These are phyloP conservation scores for Actenoides hombroni DNA, from an alignment of 2,113 vertebrate genomes.

Conservation along the genomic window DNA sequence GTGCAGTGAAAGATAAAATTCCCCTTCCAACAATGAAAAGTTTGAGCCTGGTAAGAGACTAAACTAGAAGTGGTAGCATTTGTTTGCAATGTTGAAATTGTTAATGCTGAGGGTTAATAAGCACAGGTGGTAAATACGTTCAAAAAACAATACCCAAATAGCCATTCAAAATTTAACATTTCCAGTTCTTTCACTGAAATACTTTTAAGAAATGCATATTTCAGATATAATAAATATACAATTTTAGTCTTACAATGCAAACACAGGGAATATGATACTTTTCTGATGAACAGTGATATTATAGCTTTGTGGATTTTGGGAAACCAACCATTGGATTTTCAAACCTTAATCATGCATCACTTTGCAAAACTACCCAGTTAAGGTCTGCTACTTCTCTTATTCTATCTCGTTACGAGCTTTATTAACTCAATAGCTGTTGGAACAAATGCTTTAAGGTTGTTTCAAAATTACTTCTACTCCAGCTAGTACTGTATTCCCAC, in stretches of 20 bases:
- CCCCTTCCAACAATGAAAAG: conserved; percentile 9
- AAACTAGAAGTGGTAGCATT: conserved; percentile 25
- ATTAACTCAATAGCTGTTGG: neutral
- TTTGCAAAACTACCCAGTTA: neutral
- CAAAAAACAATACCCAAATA: conserved; percentile 5
- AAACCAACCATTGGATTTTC: neutral
- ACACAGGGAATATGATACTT: neutral
- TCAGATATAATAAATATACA: neutral
- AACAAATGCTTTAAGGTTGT: neutral
- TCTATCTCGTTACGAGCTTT: neutral
- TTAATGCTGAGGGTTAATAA: conserved; percentile 54
- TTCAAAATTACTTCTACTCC: neutral
- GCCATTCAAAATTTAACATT: conserved; percentile 31
- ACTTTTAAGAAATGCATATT: conserved; percentile 39
- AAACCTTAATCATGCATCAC: neutral
- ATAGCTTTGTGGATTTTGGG: neutral
- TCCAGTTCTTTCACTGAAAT: neutral
- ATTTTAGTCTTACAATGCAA: neutral
- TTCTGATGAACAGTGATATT: neutral
- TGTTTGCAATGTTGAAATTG: neutral
- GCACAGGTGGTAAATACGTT: conserved; percentile 40
- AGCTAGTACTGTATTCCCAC: neutral
- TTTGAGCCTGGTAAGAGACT: conserved; percentile 10
- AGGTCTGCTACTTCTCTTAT: neutral
- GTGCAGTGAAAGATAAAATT: conserved; percentile 31